These are phyloP conservation scores for Charina bottae DNA, from an alignment of 2,113 vertebrate species.

Conservation along the genomic window DNA sequence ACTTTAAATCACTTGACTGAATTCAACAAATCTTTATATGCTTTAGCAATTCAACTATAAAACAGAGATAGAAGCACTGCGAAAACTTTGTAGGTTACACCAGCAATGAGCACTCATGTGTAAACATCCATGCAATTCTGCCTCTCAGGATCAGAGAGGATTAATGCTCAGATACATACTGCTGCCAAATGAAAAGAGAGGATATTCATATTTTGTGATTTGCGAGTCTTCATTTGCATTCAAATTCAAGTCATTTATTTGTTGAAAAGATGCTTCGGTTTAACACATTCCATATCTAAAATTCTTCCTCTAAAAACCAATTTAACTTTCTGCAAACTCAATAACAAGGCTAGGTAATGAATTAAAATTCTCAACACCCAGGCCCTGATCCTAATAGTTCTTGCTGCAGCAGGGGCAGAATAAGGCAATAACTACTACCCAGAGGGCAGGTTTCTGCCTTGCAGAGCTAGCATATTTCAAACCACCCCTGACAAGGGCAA, in stretches of 20 bases:
- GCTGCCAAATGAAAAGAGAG: constrained; percentile 60
- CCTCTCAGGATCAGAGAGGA: constrained; percentile 50
- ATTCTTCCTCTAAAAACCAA: constrained; percentile 45
- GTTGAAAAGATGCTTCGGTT: constrained; percentile 53
- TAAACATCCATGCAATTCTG: constrained; percentile 51
- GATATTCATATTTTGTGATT: constrained; percentile 57
- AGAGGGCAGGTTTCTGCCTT: not conserved
- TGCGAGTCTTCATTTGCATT: constrained; percentile 52
- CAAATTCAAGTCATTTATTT: constrained; percentile 55
- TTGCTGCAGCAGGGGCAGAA: not conserved
- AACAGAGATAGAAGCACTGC: constrained; percentile 31
- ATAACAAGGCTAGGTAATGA: constrained; percentile 51
- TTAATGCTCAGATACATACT: constrained; percentile 68
- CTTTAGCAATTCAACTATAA: constrained; percentile 30
- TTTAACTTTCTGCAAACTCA: constrained; percentile 40
- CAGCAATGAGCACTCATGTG: constrained; percentile 43
- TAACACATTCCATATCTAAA: constrained; percentile 55
- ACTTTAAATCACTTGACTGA: not conserved
- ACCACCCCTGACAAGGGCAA: not conserved
- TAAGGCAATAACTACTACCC: not conserved
- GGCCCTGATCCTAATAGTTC: constrained; percentile 20
- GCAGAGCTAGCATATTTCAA: not conserved
- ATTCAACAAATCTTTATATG: not conserved
- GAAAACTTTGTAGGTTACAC: constrained; percentile 10
- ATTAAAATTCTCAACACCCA: constrained; percentile 30